phyloP scores from a whole-genome alignment of 2,888 invertebrate species.

The Hanleya hanleyi region DNA sequence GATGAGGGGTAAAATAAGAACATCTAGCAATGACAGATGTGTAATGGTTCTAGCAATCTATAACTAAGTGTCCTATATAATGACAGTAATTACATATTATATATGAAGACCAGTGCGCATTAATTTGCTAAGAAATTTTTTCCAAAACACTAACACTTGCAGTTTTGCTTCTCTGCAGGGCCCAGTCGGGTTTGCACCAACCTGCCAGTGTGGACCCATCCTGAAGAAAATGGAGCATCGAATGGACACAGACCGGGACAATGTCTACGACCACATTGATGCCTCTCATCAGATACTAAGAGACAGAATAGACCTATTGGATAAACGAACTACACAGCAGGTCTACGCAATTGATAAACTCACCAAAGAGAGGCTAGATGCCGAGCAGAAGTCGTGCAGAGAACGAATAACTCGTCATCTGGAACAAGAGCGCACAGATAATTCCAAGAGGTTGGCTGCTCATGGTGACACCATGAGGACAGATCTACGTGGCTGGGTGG shows the following conservation, averaged over 20 bases:
- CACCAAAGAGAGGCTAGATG: slow-evolving; percentile 79
- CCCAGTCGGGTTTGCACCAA: slow-evolving; percentile 83
- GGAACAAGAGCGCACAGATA: slow-evolving; percentile 77
- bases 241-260: slow-evolving; percentile 85
- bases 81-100: no score
- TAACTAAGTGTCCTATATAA: no score
- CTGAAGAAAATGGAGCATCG: slow-evolving; percentile 88
- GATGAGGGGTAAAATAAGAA: no score
- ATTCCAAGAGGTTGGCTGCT: slow-evolving; percentile 68
- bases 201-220: slow-evolving; percentile 93
- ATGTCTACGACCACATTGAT: slow-evolving; percentile 85
- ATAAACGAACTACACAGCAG: slow-evolving; percentile 76
- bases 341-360: slow-evolving; percentile 57
- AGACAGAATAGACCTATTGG: slow-evolving; percentile 86
- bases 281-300: slow-evolving; percentile 86
- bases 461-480: slow-evolving; percentile 50
- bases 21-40: no score
- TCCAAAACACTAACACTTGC: no score
- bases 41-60: no score
- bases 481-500: slow-evolving; percentile 67
- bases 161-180: slow-evolving; percentile 79
- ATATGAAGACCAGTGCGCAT: no score
- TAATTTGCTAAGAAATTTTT: no score
- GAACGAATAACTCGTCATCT: slow-evolving; percentile 80
- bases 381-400: slow-evolving; percentile 79